Base-by-base conservation (phyloP, 2,888 invertebrate genomes). In the Lacanobia oleracea region DNA sequence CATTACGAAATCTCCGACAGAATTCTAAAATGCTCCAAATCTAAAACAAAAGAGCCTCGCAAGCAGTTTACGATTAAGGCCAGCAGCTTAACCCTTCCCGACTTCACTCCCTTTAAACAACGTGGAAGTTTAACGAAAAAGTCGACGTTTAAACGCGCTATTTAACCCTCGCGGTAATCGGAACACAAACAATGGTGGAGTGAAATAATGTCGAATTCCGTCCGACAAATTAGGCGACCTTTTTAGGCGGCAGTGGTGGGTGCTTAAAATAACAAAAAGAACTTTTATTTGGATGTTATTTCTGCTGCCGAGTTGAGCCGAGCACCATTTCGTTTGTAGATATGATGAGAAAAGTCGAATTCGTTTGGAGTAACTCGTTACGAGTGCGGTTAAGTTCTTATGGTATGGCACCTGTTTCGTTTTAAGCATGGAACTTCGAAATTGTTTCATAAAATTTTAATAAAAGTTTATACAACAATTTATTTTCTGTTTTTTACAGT, bases 141-240 rank as follows among this genome's bases (percentile, higher is more conserved):
- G 90, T 94, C 91, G 88, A 88, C 91, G 89, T 88, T 92, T 92
- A 93, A 94, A 92, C 91, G 94, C 91, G 92, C 94, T 93, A 94
- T 94, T 95, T 94, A 94, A 94, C 93, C 93, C 93, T 91, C 90
- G 89, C 92, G 92, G 94, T 94, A 94, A 95, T 94, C 93, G 93
- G 90, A 94, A 94, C 93, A 93, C 93, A 95, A 95, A 95, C 94
- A 95, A 95, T 94, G 92, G 93, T 83, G 86, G 89, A 91, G 91
- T 90, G 90, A 93, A 94, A 94, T 95, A 94, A 94, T 94, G 94
- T 92, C 90, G 93, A 94, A 95, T 94, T 94, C 93, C 93, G 91
- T 89, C 91, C 91, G 94, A 95, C 94, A 95, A 95, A 95, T 95
- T 95, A 95, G 94, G 90, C 91, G 93, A 92, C 94, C 94, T 94